phyloP scores from a whole-genome alignment of 2,113 vertebrate species.

The Abramis brama region DNA sequence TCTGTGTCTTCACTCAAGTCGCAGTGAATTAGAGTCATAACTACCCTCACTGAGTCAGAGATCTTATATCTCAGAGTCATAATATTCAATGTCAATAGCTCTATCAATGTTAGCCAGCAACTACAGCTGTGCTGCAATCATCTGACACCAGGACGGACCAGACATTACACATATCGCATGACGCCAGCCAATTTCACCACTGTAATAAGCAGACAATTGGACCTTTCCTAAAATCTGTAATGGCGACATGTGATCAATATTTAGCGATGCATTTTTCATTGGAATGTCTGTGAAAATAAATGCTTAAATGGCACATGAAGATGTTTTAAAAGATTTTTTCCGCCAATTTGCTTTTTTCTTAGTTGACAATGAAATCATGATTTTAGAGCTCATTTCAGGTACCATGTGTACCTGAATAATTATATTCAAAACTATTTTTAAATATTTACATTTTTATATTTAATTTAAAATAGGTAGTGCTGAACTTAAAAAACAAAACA shows the following conservation, averaged over 20 bases:
- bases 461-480: neutral
- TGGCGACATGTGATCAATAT: constrained; percentile 38
- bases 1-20: constrained; percentile 28
- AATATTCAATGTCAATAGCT: constrained; percentile 24
- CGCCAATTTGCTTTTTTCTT: neutral
- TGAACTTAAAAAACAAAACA: neutral
- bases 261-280: constrained; percentile 26
- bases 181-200: constrained; percentile 31
- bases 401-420: neutral
- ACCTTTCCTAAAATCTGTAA: constrained; percentile 5
- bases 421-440: neutral
- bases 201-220: neutral
- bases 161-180: neutral
- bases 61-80: constrained; percentile 24
- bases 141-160: neutral
- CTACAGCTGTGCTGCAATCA: constrained; percentile 30
- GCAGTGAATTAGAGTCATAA: constrained; percentile 2
- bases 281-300: too few species aligned
- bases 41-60: neutral
- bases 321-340: neutral
- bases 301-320: neutral
- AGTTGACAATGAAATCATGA: neutral
- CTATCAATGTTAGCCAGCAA: constrained; percentile 22
- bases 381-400: neutral
- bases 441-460: neutral